A percentile compares a stretch with the other conserved stretches of the same genome.
These are phyloP conservation scores for Antitype chi DNA, from an alignment of 2,888 invertebrate species.

Conservation along the genomic window DNA sequence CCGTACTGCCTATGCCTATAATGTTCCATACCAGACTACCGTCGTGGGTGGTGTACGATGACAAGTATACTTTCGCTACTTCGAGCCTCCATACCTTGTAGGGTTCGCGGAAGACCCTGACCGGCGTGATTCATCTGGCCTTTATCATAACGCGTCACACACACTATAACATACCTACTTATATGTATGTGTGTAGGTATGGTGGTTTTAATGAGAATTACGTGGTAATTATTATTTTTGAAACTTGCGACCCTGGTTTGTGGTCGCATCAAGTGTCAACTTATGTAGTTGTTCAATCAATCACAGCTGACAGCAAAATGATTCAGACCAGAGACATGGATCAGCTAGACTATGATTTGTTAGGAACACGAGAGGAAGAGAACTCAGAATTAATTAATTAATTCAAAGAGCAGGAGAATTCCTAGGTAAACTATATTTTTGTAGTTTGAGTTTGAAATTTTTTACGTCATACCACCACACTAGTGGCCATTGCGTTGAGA, in stretches of 20 bases:
- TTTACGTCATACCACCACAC: too few relatives aligned
- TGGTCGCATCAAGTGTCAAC: slow-evolving; percentile 22
- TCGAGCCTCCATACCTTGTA: slow-evolving; percentile 56
- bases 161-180: slow-evolving; percentile 4
- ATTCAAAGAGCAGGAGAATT: background rate
- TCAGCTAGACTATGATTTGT: background rate
- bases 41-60: slow-evolving; percentile 52
- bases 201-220: slow-evolving; percentile 37
- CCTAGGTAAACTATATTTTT: background rate
- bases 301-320: background rate
- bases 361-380: background rate
- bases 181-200: slow-evolving; percentile 3
- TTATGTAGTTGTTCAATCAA: slow-evolving; percentile 14
- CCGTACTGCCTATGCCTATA: background rate
- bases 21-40: background rate
- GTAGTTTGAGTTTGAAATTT: too few relatives aligned
- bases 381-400: too few relatives aligned
- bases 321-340: background rate
- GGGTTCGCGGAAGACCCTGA: slow-evolving; percentile 61
- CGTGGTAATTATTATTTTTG: slow-evolving; percentile 21
- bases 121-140: slow-evolving; percentile 61
- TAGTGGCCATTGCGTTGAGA: background rate
- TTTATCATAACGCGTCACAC: slow-evolving; percentile 51
- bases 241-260: slow-evolving; percentile 5
- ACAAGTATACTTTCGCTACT: slow-evolving; percentile 62